These are phyloP conservation scores for Gambusia affinis DNA, from an alignment of 2,113 vertebrate species.

Conservation along the genomic window DNA sequence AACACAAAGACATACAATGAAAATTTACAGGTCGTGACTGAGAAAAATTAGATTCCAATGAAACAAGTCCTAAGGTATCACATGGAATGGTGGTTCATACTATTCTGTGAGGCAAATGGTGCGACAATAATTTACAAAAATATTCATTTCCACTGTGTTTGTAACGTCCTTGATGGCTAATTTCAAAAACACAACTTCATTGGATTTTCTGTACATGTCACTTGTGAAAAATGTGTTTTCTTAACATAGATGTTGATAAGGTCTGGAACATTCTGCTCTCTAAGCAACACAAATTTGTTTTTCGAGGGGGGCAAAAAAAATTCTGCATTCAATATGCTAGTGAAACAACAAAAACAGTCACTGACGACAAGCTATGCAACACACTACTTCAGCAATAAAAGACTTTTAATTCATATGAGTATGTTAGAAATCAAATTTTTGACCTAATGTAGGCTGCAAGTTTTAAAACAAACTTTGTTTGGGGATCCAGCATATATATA, in stretches of 20 bases:
- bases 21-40: conserved; percentile 62
- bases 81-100: conserved; percentile 32
- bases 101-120: conserved; percentile 53
- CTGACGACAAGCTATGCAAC: conserved; percentile 54
- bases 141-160: conserved; percentile 42
- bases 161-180: conserved; percentile 9
- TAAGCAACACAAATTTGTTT: conserved; percentile 59
- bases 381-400: conserved; percentile 59
- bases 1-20: conserved; percentile 75
- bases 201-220: conserved; percentile 31
- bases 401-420: conserved; percentile 51
- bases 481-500: conserved; percentile 71
- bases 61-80: conserved; percentile 48
- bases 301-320: conserved; percentile 38
- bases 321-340: conserved; percentile 46
- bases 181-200: background rate
- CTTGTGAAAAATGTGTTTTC: conserved; percentile 47
- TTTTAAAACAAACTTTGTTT: conserved; percentile 84
- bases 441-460: conserved; percentile 81
- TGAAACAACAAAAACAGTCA: conserved; percentile 50
- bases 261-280: conserved; percentile 66
- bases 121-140: conserved; percentile 61
- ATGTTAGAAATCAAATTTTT: conserved; percentile 62
- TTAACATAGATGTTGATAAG: conserved; percentile 56
- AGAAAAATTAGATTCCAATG: conserved; percentile 62